Conservation (phyloP, 2,797 vertebrate species). For the Lycodopsis pacificus region DNA sequence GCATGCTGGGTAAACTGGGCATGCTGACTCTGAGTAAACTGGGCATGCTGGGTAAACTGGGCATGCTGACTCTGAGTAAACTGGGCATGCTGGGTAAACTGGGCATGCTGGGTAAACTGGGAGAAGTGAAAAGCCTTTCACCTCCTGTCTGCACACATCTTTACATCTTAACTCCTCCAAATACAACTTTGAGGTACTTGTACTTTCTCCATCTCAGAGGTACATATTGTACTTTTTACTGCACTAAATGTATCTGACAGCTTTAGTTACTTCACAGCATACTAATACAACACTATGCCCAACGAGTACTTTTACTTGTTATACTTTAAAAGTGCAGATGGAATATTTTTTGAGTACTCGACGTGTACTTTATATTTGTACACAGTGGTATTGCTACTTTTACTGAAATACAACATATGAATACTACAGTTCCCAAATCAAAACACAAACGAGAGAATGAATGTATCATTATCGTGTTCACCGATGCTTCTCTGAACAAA, state of each 20-base stretch:
- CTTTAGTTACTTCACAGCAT: neutral
- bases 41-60: conserved; percentile 50
- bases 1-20: conserved; percentile 44
- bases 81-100: neutral
- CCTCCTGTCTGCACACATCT: neutral
- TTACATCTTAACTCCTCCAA: neutral
- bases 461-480: too few species aligned
- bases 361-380: neutral
- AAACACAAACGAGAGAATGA: neutral
- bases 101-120: neutral
- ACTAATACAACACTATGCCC: neutral
- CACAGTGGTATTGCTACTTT: neutral
- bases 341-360: too few species aligned
- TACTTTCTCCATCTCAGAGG: neutral
- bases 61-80: conserved; percentile 31
- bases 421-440: neutral
- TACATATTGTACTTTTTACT: neutral
- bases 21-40: conserved; percentile 12
- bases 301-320: neutral
- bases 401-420: neutral
- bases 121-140: neutral
- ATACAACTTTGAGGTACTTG: neutral
- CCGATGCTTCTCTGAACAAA: neutral
- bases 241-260: neutral
- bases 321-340: too few species aligned